phyloP scores from a whole-genome alignment of 2,113 vertebrate genomes.

The Pelecanoides urinatrix region DNA sequence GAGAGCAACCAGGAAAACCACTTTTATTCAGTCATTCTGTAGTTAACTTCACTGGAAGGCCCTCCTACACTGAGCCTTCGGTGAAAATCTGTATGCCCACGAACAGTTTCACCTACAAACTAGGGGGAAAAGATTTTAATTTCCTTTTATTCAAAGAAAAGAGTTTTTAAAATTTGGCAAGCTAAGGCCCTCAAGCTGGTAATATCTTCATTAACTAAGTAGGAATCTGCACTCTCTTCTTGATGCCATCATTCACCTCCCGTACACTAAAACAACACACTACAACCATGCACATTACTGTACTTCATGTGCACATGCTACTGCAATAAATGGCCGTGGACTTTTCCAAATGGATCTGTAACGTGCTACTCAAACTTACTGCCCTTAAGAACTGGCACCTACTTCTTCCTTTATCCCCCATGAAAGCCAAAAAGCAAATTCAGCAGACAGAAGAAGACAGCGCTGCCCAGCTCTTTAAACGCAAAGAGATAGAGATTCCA shows the following conservation, averaged over 20 bases:
- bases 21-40: not conserved
- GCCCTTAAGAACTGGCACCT: not conserved
- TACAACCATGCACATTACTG: not conserved
- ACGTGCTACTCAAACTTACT: not conserved
- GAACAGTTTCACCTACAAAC: not conserved
- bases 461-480: not conserved
- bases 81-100: not conserved
- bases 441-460: not conserved
- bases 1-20: not conserved
- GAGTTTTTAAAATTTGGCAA: not conserved
- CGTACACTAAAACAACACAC: not conserved
- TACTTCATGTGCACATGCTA: not conserved
- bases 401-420: not conserved
- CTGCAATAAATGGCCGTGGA: not conserved
- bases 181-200: not conserved
- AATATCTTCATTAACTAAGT: not conserved
- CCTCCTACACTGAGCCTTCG: not conserved
- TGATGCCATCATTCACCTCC: not conserved
- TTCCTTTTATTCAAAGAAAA: not conserved
- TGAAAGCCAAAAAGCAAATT: not conserved
- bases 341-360: not conserved
- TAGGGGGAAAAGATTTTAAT: not conserved
- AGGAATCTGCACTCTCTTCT: not conserved
- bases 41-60: not conserved
- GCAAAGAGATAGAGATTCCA: not conserved